Evolutionary conservation across 2,113 vertebrate genomes (phyloP).

Genomic region (Ictidomys tridecemlineatus): DNA sequence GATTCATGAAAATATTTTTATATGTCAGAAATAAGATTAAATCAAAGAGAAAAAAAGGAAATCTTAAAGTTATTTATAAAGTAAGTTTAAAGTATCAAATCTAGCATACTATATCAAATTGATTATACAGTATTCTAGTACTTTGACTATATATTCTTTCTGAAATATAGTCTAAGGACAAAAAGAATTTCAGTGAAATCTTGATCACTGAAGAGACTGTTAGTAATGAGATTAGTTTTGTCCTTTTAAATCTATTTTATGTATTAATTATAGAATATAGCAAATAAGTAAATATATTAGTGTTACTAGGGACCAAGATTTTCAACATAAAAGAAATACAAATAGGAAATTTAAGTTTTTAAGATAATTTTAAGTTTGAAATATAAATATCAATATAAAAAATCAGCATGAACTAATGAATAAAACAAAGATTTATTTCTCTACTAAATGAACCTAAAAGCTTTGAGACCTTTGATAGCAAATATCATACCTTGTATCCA

Average conservation of each 20-base stretch:
- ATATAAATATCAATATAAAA: background rate
- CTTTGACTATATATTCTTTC: background rate
- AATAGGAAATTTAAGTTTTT: conserved; percentile 7
- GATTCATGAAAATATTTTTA: background rate
- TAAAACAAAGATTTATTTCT: background rate
- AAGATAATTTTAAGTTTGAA: conserved; percentile 5
- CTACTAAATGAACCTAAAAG: background rate
- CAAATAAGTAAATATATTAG: background rate
- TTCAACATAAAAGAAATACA: conserved; percentile 33
- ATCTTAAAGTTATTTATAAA: background rate
- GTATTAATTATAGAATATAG: conserved; percentile 14
- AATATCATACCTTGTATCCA: background rate
- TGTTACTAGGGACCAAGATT: background rate
- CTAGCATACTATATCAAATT: background rate
- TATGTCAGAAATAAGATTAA: conserved; percentile 21
- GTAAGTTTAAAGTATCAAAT: background rate
- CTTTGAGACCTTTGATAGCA: background rate
- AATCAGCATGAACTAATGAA: background rate
- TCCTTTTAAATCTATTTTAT: conserved; percentile 37
- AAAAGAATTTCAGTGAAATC: conserved; percentile 35
- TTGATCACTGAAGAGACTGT: background rate
- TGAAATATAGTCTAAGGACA: conserved; percentile 16
- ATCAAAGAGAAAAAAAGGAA: background rate
- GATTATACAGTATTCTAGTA: background rate
- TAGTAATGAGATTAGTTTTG: conserved; percentile 6